Conservation (phyloP, 2,113 vertebrate genomes). For the Cyanistes caeruleus region DNA sequence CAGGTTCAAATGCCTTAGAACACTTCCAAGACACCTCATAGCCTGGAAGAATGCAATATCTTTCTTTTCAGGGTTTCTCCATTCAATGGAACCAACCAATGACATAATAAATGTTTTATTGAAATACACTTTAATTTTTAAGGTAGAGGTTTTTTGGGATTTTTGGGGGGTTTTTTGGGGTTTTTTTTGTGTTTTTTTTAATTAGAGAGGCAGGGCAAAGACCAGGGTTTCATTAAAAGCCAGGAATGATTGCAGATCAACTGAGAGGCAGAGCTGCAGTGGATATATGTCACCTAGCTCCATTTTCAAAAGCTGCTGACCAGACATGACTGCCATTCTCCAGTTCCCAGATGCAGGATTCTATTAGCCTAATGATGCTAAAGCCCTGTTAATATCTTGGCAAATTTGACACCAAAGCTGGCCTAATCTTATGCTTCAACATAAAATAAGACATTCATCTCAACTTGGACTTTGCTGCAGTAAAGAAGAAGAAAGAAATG, state of each 20-base stretch:
- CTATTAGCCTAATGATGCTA: conserved; percentile 19
- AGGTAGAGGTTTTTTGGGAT: too few species aligned
- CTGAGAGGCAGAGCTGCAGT: neutral
- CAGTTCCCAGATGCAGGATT: neutral
- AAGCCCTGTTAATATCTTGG: neutral
- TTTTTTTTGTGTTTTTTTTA: neutral
- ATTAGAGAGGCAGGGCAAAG: neutral
- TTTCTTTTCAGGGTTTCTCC: neutral
- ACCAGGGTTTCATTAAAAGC: neutral
- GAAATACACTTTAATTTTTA: neutral
- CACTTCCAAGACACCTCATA: neutral
- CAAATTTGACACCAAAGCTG: neutral
- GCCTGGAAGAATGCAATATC: neutral
- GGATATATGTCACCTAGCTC: neutral
- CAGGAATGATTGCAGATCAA: neutral
- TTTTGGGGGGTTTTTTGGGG: neutral
- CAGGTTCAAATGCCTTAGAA: neutral
- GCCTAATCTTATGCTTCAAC: neutral
- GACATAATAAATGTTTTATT: neutral
- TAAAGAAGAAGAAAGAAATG: neutral
- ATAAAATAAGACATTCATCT: neutral
- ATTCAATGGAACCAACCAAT: neutral
- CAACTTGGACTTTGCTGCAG: neutral
- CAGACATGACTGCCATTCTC: neutral
- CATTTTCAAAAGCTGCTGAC: neutral